These are phyloP conservation scores for Drosophila arizonae DNA, from an alignment of 1,140 invertebrate genomes.

Conservation along the genomic window DNA sequence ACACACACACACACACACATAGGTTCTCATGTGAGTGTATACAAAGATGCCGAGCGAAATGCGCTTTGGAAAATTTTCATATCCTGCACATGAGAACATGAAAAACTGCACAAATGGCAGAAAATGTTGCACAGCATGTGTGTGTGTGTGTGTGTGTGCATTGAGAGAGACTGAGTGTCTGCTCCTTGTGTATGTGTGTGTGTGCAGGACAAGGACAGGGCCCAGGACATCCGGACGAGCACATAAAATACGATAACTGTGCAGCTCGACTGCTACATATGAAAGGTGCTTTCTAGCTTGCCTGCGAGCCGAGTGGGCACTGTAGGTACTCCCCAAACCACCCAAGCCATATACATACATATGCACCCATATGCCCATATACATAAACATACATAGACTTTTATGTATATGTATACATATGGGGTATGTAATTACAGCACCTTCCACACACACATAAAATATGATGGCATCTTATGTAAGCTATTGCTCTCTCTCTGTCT, in stretches of 20 bases:
- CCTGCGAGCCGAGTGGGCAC: background rate
- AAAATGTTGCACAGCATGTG: conserved; percentile 71
- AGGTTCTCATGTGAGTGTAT: background rate
- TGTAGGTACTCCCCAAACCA: no score
- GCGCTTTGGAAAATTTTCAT: conserved; percentile 76
- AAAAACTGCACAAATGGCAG: conserved; percentile 81
- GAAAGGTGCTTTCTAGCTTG: conserved; percentile 65
- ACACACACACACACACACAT: conserved; percentile 39
- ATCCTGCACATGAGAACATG: conserved; percentile 77
- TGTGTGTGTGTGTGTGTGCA: conserved; percentile 11
- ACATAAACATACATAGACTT: background rate
- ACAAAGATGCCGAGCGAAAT: conserved; percentile 15
- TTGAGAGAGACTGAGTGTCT: conserved; percentile 9
- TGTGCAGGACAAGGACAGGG: conserved; percentile 9
- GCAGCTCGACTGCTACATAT: conserved; percentile 74
- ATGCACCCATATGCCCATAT: conserved; percentile 25
- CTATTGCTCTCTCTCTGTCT: conserved; percentile 21
- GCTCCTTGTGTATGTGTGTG: conserved; percentile 9
- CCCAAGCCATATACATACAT: conserved; percentile 28
- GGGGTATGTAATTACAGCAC: conserved; percentile 70
- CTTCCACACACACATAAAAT: conserved; percentile 54
- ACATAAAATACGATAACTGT: conserved; percentile 80
- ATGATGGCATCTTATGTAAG: conserved; percentile 68
- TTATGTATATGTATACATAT: background rate
- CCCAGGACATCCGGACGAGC: conserved; percentile 30